Evolutionary conservation across 2,888 invertebrate species (phyloP).

Genomic region (Calameuta idolon): DNA sequence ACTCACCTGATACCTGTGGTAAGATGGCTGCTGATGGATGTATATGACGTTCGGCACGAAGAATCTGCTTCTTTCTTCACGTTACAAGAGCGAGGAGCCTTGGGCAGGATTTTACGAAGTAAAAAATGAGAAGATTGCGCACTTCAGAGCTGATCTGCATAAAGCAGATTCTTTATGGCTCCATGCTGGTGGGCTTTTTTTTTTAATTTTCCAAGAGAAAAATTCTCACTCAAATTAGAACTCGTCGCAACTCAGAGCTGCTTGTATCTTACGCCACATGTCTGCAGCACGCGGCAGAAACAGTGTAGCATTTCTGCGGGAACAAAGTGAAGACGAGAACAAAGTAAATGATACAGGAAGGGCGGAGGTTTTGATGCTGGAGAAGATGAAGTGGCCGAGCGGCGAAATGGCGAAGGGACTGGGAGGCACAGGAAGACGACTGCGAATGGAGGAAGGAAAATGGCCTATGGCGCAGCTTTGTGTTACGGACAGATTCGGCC

Average conservation of each 20-base stretch:
- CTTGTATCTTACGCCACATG: neutral
- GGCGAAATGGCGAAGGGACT: conserved; percentile 12
- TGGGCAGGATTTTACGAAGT: neutral
- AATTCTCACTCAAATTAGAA: conserved; percentile 19
- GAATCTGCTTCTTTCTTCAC: neutral
- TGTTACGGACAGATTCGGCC: conserved; percentile 32
- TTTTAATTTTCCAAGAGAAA: conserved; percentile 18
- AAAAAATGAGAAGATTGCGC: conserved; percentile 3
- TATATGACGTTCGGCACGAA: neutral
- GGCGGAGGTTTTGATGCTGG: neutral
- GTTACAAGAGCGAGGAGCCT: conserved; percentile 6
- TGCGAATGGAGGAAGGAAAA: conserved; percentile 25
- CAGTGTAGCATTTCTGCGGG: conserved; percentile 18
- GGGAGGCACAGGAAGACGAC: neutral
- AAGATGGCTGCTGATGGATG: neutral
- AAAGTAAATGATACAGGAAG: conserved; percentile 15
- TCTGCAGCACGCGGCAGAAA: conserved; percentile 5
- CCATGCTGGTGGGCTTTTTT: conserved; percentile 13
- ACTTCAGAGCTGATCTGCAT: conserved; percentile 21
- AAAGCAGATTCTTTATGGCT: conserved; percentile 20
- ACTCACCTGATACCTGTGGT: neutral
- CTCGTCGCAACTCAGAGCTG: neutral
- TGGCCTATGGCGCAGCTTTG: conserved; percentile 36
- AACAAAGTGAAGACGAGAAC: conserved; percentile 27
- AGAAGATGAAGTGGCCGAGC: neutral